Conservation (phyloP, 2,113 vertebrate species). For the Gobio gobio region DNA sequence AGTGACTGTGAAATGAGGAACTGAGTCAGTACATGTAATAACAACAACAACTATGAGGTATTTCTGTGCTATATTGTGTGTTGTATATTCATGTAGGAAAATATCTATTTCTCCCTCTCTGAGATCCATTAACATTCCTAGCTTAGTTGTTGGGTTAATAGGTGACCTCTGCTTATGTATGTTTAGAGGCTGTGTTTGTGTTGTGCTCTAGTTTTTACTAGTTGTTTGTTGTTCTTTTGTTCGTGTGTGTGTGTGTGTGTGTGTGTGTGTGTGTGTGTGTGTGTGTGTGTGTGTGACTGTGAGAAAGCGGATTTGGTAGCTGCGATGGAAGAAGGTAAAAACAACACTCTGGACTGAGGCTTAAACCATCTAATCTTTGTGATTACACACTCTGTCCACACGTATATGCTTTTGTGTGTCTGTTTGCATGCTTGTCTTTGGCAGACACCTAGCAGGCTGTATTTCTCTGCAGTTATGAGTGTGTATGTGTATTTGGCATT, state of each 20-base stretch:
- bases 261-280: slow-evolving; percentile 5
- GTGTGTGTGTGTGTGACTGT: slow-evolving; percentile 11
- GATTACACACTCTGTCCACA: slow-evolving; percentile 37
- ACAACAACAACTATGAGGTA: background rate
- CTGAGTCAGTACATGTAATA: slow-evolving; percentile 17
- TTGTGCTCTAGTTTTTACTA: slow-evolving; percentile 30
- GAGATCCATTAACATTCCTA: slow-evolving; percentile 40
- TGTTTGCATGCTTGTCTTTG: slow-evolving; percentile 3
- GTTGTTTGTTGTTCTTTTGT: slow-evolving; percentile 27
- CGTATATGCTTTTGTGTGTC: slow-evolving; percentile 16
- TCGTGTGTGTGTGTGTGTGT: background rate
- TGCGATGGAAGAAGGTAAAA: slow-evolving; percentile 39
- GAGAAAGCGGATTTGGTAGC: slow-evolving; percentile 45
- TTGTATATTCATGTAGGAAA: slow-evolving; percentile 27
- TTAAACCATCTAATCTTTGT: slow-evolving; percentile 40
- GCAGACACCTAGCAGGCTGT: slow-evolving; percentile 12
- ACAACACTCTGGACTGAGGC: slow-evolving; percentile 23
- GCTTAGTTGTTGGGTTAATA: slow-evolving; percentile 48
- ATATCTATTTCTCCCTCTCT: slow-evolving; percentile 42
- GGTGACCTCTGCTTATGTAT: slow-evolving; percentile 26
- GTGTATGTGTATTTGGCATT: slow-evolving; percentile 14
- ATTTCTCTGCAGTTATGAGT: slow-evolving; percentile 17
- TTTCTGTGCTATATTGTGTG: slow-evolving; percentile 7
- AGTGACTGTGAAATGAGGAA: slow-evolving; percentile 11
- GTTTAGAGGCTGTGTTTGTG: slow-evolving; percentile 37